These are phyloP conservation scores for Trialeurodes vaporariorum DNA, from an alignment of 1,140 invertebrate species.

Conservation along the genomic window DNA sequence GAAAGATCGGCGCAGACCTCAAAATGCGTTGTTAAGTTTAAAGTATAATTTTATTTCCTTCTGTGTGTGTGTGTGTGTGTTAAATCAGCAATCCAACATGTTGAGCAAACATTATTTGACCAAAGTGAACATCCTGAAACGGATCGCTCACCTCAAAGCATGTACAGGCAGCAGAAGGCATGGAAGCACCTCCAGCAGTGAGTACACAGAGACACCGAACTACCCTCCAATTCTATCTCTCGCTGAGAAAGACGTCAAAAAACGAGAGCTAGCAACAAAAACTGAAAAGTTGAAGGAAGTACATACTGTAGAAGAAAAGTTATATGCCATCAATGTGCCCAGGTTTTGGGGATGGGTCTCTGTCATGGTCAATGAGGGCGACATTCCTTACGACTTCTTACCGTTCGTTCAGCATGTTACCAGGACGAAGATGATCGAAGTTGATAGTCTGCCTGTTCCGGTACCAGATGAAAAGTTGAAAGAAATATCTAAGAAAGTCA, in stretches of 20 bases:
- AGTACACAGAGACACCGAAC: constrained; percentile 7
- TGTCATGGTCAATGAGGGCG: constrained; percentile 44
- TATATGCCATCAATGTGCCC: constrained; percentile 65
- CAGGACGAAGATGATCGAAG: constrained; percentile 47
- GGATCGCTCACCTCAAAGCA: neutral
- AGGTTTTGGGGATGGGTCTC: constrained; percentile 62
- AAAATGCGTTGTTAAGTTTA: too few relatives aligned
- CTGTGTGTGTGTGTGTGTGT: too few relatives aligned
- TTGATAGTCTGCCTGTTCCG: constrained; percentile 37
- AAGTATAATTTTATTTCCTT: too few relatives aligned
- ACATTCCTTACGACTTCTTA: constrained; percentile 51
- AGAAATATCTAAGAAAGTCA: constrained; percentile 14
- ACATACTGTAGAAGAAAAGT: constrained; percentile 67
- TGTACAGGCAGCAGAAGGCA: neutral
- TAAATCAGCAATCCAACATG: too few relatives aligned
- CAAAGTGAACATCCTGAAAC: neutral
- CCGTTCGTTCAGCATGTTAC: constrained; percentile 55
- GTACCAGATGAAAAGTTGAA: constrained; percentile 15
- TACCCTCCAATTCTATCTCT: constrained; percentile 21
- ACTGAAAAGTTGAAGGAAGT: constrained; percentile 41
- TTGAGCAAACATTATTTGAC: neutral
- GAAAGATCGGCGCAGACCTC: too few relatives aligned
- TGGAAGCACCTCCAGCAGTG: constrained; percentile 3
- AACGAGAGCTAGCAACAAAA: constrained; percentile 13
- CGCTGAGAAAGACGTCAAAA: constrained; percentile 3